Evolutionary conservation across 2,113 vertebrate genomes (phyloP).

Genomic region (Calyptommatus sinebrachiatus): DNA sequence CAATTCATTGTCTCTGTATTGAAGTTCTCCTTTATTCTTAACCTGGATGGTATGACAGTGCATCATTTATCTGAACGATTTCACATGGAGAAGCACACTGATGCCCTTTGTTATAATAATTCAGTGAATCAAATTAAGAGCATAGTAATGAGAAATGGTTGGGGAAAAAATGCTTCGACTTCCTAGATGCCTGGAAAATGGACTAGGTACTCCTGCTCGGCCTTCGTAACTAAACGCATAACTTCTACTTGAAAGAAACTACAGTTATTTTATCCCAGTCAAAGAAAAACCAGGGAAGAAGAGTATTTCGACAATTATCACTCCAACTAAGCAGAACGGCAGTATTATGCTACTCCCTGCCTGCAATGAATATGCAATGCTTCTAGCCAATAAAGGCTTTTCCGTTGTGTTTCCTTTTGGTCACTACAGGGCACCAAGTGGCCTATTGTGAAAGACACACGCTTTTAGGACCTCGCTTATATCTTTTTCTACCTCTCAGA

Average conservation of each 20-base stretch:
- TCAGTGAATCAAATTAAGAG: background rate
- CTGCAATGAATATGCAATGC: slow-evolving; percentile 1
- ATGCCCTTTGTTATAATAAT: background rate
- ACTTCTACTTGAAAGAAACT: slow-evolving; percentile 25
- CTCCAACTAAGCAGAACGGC: slow-evolving; percentile 16
- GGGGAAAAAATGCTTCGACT: too few species aligned
- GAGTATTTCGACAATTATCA: slow-evolving; percentile 32
- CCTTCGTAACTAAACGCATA: slow-evolving; percentile 44
- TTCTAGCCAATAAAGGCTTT: slow-evolving; percentile 11
- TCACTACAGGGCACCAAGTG: slow-evolving; percentile 28
- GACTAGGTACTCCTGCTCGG: slow-evolving; percentile 26
- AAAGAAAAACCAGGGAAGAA: slow-evolving; percentile 24
- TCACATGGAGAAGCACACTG: background rate
- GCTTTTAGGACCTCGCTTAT: slow-evolving; percentile 28
- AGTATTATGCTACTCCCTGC: slow-evolving; percentile 9
- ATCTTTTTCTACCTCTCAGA: slow-evolving; percentile 33
- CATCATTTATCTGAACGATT: background rate
- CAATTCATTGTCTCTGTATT: background rate
- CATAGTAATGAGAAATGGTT: background rate
- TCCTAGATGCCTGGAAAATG: background rate
- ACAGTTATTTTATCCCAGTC: slow-evolving; percentile 33
- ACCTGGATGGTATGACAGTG: background rate
- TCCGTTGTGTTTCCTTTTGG: slow-evolving; percentile 28
- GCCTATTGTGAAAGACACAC: slow-evolving; percentile 26
- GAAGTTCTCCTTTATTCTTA: background rate